phyloP scores from a whole-genome alignment of 2,888 invertebrate species.

The Prosapia bicincta region DNA sequence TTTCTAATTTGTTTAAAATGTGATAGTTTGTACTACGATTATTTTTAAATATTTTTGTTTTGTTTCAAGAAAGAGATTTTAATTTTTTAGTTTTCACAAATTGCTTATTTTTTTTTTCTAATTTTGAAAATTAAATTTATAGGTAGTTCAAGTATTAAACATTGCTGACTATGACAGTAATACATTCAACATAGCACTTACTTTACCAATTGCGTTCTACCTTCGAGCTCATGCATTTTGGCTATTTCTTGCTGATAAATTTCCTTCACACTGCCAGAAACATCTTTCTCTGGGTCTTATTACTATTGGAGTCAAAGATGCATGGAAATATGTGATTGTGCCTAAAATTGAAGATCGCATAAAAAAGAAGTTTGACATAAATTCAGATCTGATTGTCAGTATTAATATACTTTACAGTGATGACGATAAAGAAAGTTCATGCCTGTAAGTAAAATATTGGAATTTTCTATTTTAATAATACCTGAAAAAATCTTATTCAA shows the following conservation, averaged over 20 bases:
- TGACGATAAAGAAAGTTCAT: constrained; percentile 58
- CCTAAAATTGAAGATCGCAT: constrained; percentile 55
- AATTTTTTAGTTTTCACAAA: too few relatives aligned
- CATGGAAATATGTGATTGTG: constrained; percentile 72
- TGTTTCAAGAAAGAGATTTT: too few relatives aligned
- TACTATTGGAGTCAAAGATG: constrained; percentile 60
- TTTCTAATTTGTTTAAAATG: too few relatives aligned
- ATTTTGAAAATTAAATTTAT: too few relatives aligned
- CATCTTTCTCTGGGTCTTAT: constrained; percentile 31
- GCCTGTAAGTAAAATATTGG: constrained; percentile 48
- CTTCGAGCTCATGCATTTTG: constrained; percentile 65
- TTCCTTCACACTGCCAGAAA: constrained; percentile 45
- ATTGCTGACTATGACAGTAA: constrained; percentile 57
- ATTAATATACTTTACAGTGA: constrained; percentile 54
- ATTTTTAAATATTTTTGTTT: too few relatives aligned
- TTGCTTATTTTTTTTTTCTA: too few relatives aligned
- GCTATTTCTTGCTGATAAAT: constrained; percentile 55
- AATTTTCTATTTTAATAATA: too few relatives aligned
- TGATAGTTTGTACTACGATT: too few relatives aligned
- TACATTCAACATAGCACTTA: constrained; percentile 65
- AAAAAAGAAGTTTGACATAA: constrained; percentile 54
- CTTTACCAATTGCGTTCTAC: constrained; percentile 63
- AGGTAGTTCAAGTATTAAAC: constrained; percentile 41
- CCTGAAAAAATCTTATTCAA: too few relatives aligned
- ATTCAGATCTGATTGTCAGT: constrained; percentile 59